A percentile compares a stretch with the other conserved stretches of the same genome.
phyloP scores from a whole-genome alignment of 2,113 vertebrate genomes.

The Scopus umbretta region DNA sequence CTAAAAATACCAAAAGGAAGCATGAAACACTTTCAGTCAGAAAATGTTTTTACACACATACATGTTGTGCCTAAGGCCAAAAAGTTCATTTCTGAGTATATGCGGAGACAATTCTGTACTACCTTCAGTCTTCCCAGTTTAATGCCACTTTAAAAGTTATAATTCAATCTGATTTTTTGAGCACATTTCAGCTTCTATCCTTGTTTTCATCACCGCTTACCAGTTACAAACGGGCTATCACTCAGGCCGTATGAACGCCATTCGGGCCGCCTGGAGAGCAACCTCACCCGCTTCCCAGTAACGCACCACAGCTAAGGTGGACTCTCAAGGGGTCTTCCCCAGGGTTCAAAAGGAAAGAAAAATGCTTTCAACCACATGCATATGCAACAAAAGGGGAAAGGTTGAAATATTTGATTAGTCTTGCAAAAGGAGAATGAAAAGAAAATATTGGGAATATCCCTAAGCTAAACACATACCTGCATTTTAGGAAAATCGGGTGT shows the following conservation, averaged over 20 bases:
- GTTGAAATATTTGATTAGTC: neutral
- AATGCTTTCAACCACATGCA: neutral
- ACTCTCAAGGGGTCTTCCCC: neutral
- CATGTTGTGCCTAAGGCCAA: neutral
- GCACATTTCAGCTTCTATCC: neutral
- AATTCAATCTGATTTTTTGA: neutral
- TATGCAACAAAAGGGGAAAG: neutral
- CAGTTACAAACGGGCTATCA: neutral
- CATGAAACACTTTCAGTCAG: neutral
- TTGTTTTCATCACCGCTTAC: neutral
- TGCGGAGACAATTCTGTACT: neutral
- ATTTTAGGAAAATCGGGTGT: neutral
- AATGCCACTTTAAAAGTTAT: neutral
- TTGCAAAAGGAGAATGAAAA: neutral
- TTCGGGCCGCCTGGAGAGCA: neutral
- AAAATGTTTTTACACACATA: neutral
- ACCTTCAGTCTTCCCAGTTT: neutral
- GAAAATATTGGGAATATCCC: neutral
- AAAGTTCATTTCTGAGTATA: neutral
- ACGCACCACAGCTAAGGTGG: rapidly evolving
- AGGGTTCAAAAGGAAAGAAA: neutral
- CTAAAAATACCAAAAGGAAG: neutral
- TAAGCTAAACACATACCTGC: neutral
- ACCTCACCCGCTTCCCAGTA: neutral
- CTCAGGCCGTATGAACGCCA: neutral